Base-by-base conservation (phyloP, 1,140 invertebrate species). In the Prorops nasuta region DNA sequence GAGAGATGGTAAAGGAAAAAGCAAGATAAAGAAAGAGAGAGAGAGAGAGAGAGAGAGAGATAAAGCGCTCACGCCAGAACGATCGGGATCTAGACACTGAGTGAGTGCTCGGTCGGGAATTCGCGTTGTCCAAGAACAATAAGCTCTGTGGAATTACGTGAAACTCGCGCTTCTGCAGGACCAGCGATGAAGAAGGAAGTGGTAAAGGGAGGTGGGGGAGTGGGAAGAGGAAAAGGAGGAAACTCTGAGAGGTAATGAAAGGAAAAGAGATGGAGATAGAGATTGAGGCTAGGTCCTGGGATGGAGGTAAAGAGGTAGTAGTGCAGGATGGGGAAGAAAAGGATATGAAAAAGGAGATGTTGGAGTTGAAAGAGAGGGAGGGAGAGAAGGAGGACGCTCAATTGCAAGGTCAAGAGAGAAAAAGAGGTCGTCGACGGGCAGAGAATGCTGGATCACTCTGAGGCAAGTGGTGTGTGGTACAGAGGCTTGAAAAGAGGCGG, bases 81-180 rank as follows among this genome's bases (percentile, higher is more conserved):
- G 17, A 16, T 21, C 38, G 38, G 14, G 19, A n/a, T 35, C 6
- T 17, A 1, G 24, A 28, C 24, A 28, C 24, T 28, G 24, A 28
- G 24, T 28, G 24, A 28, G 24, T 28, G 24, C 24, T 28, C 24
- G 24, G 24, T 28, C 24, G 24, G 3, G 38, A 40, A 40, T 40
- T 40, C 20, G 20, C 17, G 38, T 21, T 40, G 17, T 40, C 38
- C 38, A 40, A 40, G 38, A 40, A 21, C 19, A 21, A 40, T 40
- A 40, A 40, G 19, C 38, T 40, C 19, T 3, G 20, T 40, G 38
- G 38, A 21, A 40, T 40, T 40, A 40, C 18, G 19, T 12, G 38
- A 40, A 40, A 40, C 20, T 28, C 24, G 4, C 24, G 24, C 4
- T 4, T 4, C 10, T 10, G 24, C n/a, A 10, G 24, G 4, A 28